phyloP scores from a whole-genome alignment of 2,113 vertebrate species.

The Takifugu bimaculatus region DNA sequence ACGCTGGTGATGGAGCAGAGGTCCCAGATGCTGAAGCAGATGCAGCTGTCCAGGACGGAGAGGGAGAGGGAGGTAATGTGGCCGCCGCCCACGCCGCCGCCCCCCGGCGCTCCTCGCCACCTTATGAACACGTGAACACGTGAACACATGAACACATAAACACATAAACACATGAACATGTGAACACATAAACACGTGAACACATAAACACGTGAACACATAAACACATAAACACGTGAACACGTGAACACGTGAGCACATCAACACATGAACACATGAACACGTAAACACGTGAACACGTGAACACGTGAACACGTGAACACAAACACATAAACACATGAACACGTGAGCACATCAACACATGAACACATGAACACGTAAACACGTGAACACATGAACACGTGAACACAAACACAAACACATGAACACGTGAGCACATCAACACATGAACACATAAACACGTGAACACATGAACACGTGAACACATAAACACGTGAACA shows the following conservation, averaged over 20 bases:
- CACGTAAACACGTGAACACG: background rate
- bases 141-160: background rate
- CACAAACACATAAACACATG: background rate
- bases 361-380: no score
- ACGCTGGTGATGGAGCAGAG: constrained; percentile 96
- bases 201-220: background rate
- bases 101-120: background rate
- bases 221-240: background rate
- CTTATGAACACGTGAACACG: background rate
- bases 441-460: no score
- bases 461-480: background rate
- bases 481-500: no score
- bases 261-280: no score
- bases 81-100: background rate
- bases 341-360: no score
- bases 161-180: no score
- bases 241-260: no score
- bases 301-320: no score
- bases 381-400: background rate
- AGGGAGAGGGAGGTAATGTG: constrained; percentile 86
- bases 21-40: constrained; percentile 95
- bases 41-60: constrained; percentile 93
- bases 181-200: no score
- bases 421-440: background rate
- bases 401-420: background rate